A percentile compares a stretch with the other conserved stretches of the same genome.
Conservation (phyloP, 2,113 vertebrate species). For the Pelodiscus sinensis region DNA sequence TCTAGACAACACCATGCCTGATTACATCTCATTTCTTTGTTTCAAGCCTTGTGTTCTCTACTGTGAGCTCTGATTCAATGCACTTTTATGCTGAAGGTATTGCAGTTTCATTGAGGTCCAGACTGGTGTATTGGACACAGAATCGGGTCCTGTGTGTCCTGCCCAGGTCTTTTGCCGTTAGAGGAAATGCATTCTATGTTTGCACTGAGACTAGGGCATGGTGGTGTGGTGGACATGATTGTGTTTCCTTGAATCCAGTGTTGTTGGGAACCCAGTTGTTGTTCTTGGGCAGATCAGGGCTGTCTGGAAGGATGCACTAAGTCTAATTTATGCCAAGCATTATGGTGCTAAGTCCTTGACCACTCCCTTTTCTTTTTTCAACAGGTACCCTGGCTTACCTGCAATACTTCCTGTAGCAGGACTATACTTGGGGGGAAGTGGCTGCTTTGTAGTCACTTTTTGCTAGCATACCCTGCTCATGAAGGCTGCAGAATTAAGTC, state of each 20-base stretch:
- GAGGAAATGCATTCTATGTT: not conserved
- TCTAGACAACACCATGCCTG: not conserved
- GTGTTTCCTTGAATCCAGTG: not conserved
- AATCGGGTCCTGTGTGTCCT: not conserved
- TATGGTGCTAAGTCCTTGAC: not conserved
- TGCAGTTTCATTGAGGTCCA: not conserved
- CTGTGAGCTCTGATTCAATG: not conserved
- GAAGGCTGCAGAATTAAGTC: too few species aligned
- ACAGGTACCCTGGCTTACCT: rapidly evolving
- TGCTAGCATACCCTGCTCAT: too few species aligned
- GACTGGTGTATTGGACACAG: not conserved
- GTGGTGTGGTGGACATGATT: not conserved
- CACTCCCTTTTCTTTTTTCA: not conserved
- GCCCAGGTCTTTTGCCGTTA: not conserved
- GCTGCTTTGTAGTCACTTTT: too few species aligned
- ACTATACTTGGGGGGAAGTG: not conserved
- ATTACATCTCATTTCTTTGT: not conserved
- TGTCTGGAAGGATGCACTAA: not conserved
- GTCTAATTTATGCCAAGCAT: not conserved
- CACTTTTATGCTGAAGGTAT: not conserved
- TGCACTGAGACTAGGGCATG: not conserved
- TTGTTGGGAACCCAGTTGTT: not conserved
- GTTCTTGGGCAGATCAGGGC: not conserved
- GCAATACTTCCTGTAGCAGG: not conserved
- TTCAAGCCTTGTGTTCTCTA: not conserved